Percentiles rank a stretch among this genome's conserved stretches.
phyloP scores from a whole-genome alignment of 2,888 invertebrate species.

The Drosophila pseudotalamancana region DNA sequence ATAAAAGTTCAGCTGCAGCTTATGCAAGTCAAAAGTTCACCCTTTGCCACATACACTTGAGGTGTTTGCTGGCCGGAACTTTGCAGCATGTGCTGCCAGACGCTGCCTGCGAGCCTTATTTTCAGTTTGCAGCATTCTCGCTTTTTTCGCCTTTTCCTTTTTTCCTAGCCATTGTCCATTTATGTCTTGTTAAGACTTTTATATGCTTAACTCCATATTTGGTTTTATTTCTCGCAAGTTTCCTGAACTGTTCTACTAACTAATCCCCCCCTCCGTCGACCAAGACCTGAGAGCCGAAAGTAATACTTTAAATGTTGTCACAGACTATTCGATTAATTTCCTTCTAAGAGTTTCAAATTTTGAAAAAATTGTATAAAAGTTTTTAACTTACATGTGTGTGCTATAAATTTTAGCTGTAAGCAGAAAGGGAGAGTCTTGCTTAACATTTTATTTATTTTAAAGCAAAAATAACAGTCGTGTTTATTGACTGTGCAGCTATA shows the following conservation, averaged over 20 bases:
- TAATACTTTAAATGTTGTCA: conserved; percentile 43
- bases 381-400: too few relatives aligned
- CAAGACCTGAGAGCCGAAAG: conserved; percentile 8
- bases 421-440: not conserved
- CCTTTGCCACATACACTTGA: conserved; percentile 49
- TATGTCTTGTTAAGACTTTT: conserved; percentile 79
- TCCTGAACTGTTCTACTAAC: conserved; percentile 59
- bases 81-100: conserved; percentile 7
- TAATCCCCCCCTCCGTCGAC: conserved; percentile 48
- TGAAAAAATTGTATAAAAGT: too few relatives aligned
- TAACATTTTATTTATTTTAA: too few relatives aligned
- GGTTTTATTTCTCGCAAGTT: conserved; percentile 61
- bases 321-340: conserved; percentile 37
- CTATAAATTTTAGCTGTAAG: too few relatives aligned
- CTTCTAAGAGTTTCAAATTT: conserved; percentile 1
- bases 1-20: conserved; percentile 69
- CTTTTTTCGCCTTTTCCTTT: not conserved
- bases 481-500: too few relatives aligned
- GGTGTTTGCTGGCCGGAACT: conserved; percentile 71
- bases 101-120: not conserved
- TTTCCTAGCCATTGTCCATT: conserved; percentile 52
- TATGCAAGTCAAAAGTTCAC: conserved; percentile 49
- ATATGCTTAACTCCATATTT: conserved; percentile 73
- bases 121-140: conserved; percentile 44
- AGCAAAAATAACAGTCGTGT: too few relatives aligned